Base-by-base conservation (phyloP, 2,888 invertebrate genomes). In the Neria commutata region DNA sequence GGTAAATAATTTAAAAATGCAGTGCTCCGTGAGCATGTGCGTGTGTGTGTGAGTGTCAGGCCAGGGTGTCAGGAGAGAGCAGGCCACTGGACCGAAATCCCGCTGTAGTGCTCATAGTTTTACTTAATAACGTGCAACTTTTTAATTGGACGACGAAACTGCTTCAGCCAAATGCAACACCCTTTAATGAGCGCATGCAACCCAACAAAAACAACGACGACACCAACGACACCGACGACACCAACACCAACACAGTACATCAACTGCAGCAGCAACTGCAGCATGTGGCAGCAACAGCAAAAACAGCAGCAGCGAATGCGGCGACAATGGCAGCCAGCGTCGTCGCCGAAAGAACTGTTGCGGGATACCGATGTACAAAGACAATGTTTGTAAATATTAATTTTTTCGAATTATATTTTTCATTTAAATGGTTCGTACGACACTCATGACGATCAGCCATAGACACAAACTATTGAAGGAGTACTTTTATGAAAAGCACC, bases 101-200 rank as follows among this genome's bases (percentile, higher is more conserved):
- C 42, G 21, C 14, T 19, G 42, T 21, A 14, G 5, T 42, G 17
- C 42, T 17, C 42, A 21, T 42, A 19, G 17, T 50, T 50, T 29
- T 29, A 21, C 54, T 42, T 54, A 54, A 54, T 54, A 45, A 54
- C 29, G 45, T 14, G 37, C n/a, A 54, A 54, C 45, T 54, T 54
- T 45, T 54, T 54, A 54, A 54, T 54, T 54, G 54, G 26, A 54
- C 46, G 54, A 46, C 52, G 34, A 50, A 50, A 50, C 33, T 21
- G 29, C 17, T 26, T 10, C 19, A 25, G 5, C 6, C 8, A 29
- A 49, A 29, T 29, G 50, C 33, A 50, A 11, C 42, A 21, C 17
- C 42, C 42, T 17, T 37, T 37, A 34, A 47, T 10, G n/a, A 47
- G 11, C 6, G 11, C 29, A 29, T 8, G 11, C 29, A 29, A 29